A percentile compares a stretch with the other conserved stretches of the same genome.
phyloP scores from a whole-genome alignment of 2,888 invertebrate genomes.

The Macrophya annulata region DNA sequence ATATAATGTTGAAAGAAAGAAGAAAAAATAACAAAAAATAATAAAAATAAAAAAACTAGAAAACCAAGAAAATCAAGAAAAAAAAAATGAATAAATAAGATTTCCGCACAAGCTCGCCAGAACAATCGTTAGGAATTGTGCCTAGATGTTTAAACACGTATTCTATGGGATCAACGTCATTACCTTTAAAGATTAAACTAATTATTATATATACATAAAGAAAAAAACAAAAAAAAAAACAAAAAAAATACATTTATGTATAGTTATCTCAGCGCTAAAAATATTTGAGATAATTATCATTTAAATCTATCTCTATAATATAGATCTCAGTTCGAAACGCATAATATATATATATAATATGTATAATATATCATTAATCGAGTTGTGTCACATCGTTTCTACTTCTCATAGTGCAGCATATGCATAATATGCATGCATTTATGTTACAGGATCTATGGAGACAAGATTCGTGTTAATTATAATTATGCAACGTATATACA shows the following conservation, averaged over 20 bases:
- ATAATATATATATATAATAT: neutral
- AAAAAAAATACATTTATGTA: conserved; percentile 40
- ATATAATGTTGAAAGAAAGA: neutral
- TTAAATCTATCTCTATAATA: neutral
- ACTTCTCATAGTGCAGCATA: neutral
- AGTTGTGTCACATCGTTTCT: neutral
- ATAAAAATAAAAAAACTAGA: conserved; percentile 53
- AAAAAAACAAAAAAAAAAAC: too few species aligned
- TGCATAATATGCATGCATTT: neutral
- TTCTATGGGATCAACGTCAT: conserved; percentile 77
- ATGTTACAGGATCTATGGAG: neutral
- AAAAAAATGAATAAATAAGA: conserved; percentile 47
- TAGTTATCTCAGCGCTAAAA: conserved; percentile 13
- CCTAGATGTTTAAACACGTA: conserved; percentile 75
- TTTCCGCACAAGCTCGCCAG: conserved; percentile 73
- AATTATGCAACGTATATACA: conserved; percentile 16
- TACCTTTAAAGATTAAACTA: conserved; percentile 66
- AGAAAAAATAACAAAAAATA: neutral
- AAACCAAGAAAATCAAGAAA: conserved; percentile 24
- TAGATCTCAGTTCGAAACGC: neutral
- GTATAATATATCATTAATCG: conserved; percentile 1
- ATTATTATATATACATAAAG: conserved; percentile 61
- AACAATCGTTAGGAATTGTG: conserved; percentile 77
- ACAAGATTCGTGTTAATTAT: conserved; percentile 32
- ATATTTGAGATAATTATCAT: conserved; percentile 22